Percentiles rank a stretch among this genome's conserved stretches.
These are phyloP conservation scores for Atta colombica DNA, from an alignment of 1,140 invertebrate genomes.

Conservation along the genomic window DNA sequence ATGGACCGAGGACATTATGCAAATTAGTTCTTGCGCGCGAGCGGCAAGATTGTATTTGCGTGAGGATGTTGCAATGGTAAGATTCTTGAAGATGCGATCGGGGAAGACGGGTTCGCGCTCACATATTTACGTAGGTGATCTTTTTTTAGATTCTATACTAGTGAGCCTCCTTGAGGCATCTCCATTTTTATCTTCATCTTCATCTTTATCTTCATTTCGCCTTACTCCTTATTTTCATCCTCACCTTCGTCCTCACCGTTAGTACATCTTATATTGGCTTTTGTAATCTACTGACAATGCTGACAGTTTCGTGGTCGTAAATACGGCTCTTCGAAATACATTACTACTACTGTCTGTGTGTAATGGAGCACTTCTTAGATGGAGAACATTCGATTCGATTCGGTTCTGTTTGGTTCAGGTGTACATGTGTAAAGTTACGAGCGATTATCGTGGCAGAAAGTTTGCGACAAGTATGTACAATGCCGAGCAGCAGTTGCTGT, in stretches of 20 bases:
- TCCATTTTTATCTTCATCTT: neutral
- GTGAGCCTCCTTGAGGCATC: neutral
- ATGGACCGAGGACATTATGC: conserved; percentile 61
- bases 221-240: neutral
- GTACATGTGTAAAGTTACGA: conserved; percentile 27
- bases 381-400: neutral
- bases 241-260: neutral
- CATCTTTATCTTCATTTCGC: neutral
- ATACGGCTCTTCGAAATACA: conserved; percentile 44
- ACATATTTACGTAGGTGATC: conserved; percentile 59
- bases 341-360: conserved; percentile 2
- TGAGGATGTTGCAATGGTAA: conserved; percentile 60
- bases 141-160: conserved; percentile 55
- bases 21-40: conserved; percentile 29
- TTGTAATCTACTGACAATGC: conserved; percentile 38
- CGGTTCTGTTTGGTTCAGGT: neutral
- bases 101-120: conserved; percentile 32
- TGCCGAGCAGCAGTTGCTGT: conserved; percentile 13
- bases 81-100: conserved; percentile 60
- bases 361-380: conserved; percentile 17
- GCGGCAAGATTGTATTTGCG: conserved; percentile 60
- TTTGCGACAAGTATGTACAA: conserved; percentile 29
- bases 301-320: conserved; percentile 25
- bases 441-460: conserved; percentile 43
- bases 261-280: conserved; percentile 28